These are phyloP conservation scores for Acronicta leporina DNA, from an alignment of 2,888 invertebrate genomes.

Conservation along the genomic window DNA sequence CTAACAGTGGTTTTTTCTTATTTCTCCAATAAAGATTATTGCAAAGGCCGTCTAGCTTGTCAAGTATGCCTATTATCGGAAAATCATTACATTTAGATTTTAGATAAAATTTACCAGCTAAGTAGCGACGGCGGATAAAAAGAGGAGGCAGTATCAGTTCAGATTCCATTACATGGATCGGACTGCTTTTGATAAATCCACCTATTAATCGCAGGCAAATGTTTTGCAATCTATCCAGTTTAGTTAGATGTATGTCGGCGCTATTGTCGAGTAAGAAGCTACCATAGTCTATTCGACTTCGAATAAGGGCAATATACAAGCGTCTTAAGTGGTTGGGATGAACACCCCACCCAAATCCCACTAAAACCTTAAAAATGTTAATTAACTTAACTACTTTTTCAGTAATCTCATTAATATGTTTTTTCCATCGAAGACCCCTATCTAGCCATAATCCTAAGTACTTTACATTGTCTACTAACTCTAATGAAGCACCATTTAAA, in stretches of 20 bases:
- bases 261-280: conserved; percentile 15
- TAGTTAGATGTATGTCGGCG: conserved; percentile 8
- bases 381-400: background rate
- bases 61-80: too few species aligned
- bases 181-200: conserved; percentile 15
- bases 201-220: conserved; percentile 3
- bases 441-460: conserved; percentile 8
- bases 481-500: background rate
- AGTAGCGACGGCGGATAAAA: too few species aligned
- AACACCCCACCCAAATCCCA: conserved; percentile 7
- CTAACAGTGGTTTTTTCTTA: too few species aligned
- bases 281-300: conserved; percentile 14
- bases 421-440: background rate
- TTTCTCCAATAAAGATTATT: too few species aligned
- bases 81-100: too few species aligned
- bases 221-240: conserved; percentile 14
- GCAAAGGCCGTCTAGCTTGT: too few species aligned
- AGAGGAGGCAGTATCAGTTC: too few species aligned
- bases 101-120: too few species aligned
- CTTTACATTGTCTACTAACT: conserved; percentile 3
- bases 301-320: conserved; percentile 7
- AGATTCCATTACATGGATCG: conserved; percentile 9
- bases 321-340: conserved; percentile 9
- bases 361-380: conserved; percentile 7
- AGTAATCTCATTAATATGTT: conserved; percentile 7